Percentiles rank a stretch among this genome's conserved stretches.
phyloP scores from a whole-genome alignment of 2,797 vertebrate species.

The Clarias laeviceps region DNA sequence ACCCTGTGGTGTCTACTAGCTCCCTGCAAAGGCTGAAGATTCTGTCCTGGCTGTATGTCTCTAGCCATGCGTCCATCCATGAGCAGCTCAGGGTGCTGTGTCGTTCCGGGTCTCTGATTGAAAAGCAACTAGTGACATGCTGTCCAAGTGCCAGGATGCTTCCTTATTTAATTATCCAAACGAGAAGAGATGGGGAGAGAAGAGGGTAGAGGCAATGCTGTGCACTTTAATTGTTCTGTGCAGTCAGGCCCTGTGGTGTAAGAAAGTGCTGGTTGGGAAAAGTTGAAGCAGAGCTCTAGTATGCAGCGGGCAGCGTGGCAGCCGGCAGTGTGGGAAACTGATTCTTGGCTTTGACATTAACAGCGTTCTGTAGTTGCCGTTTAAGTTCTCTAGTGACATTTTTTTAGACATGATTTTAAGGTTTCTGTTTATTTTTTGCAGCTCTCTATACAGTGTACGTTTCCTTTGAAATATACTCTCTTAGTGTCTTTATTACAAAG shows the following conservation, averaged over 20 bases:
- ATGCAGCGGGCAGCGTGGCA: conserved; percentile 61
- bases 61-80: conserved; percentile 29
- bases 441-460: not conserved
- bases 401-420: not conserved
- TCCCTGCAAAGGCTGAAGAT: conserved; percentile 52
- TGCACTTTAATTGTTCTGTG: conserved; percentile 15
- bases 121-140: conserved; percentile 52
- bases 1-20: conserved; percentile 61
- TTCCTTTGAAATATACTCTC: not conserved
- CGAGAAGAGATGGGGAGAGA: conserved; percentile 53
- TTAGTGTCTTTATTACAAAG: not conserved
- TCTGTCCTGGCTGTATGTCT: not conserved
- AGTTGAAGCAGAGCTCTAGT: conserved; percentile 52
- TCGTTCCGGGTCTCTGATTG: conserved; percentile 53
- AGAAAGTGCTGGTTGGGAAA: conserved; percentile 55
- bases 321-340: conserved; percentile 62
- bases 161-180: conserved; percentile 72
- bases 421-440: not conserved
- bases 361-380: conserved; percentile 24
- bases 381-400: not conserved
- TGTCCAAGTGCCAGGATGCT: conserved; percentile 60
- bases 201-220: conserved; percentile 9
- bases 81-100: conserved; percentile 11
- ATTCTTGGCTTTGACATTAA: conserved; percentile 52
- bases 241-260: conserved; percentile 36